Conservation (phyloP, 2,113 vertebrate genomes). For the Falco punctatus region DNA sequence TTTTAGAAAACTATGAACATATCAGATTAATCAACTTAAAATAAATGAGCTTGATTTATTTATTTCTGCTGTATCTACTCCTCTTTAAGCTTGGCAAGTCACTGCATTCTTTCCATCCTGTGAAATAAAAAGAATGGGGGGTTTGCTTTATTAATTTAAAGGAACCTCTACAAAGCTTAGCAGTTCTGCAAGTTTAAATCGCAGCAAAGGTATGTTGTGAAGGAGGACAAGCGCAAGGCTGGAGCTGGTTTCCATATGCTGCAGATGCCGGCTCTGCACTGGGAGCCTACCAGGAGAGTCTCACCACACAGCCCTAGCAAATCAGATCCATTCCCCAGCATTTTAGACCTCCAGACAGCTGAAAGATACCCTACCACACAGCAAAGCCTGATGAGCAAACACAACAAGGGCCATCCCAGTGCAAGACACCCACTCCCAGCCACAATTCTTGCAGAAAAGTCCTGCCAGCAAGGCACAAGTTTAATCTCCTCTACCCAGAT, state of each 20-base stretch:
- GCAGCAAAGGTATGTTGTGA: not conserved
- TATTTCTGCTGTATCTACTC: conserved; percentile 46
- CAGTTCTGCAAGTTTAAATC: not conserved
- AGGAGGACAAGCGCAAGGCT: not conserved
- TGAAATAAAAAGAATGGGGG: not conserved
- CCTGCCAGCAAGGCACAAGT: not conserved
- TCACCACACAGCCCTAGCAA: not conserved
- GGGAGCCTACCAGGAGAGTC: not conserved
- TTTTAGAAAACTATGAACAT: conserved; percentile 39
- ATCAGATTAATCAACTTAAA: conserved; percentile 57
- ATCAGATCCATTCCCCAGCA: not conserved
- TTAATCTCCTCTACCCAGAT: not conserved
- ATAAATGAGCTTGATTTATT: conserved; percentile 61
- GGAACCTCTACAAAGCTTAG: not conserved
- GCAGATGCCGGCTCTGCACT: not conserved
- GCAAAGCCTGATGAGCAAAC: not conserved
- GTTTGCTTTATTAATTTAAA: conserved; percentile 1
- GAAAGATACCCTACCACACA: not conserved
- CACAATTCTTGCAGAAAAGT: not conserved
- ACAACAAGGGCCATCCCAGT: not conserved
- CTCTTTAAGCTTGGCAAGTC: conserved; percentile 37
- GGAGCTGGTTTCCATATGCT: not conserved
- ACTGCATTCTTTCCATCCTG: conserved; percentile 46
- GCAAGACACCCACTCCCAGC: not conserved
- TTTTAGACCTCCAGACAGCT: not conserved